phyloP scores from a whole-genome alignment of 1,140 invertebrate species.

The Lordiphosa clarofinis region DNA sequence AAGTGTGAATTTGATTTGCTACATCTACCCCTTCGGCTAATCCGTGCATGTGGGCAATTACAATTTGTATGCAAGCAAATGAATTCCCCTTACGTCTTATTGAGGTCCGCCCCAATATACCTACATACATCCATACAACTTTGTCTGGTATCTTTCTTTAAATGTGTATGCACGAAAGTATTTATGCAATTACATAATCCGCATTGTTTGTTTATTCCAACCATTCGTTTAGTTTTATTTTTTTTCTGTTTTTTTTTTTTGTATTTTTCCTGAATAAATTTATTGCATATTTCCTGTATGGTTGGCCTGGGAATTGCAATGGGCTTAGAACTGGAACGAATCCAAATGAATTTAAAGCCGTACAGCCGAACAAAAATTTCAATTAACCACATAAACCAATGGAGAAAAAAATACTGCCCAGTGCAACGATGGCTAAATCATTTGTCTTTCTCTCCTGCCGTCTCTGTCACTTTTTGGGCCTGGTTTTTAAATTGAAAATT shows the following conservation, averaged over 20 bases:
- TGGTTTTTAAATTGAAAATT: constrained; percentile 53
- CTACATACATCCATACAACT: not conserved
- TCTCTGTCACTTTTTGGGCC: constrained; percentile 3
- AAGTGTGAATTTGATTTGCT: too few species aligned
- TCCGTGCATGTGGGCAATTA: too few species aligned
- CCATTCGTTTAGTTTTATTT: constrained; percentile 4
- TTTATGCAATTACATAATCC: constrained; percentile 52
- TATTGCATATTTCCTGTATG: constrained; percentile 44
- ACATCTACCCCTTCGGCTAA: too few species aligned
- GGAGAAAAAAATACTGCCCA: constrained; percentile 25
- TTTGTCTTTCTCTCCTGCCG: constrained; percentile 20
- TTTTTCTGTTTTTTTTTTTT: constrained; percentile 1
- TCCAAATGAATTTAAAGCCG: constrained; percentile 47
- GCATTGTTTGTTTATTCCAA: constrained; percentile 23
- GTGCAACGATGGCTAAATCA: constrained; percentile 42
- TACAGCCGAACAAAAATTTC: constrained; percentile 42
- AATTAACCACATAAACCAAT: constrained; percentile 54
- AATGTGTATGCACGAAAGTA: constrained; percentile 21
- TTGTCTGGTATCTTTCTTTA: constrained; percentile 10
- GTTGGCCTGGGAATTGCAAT: constrained; percentile 30
- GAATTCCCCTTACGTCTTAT: too few species aligned
- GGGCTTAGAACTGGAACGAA: constrained; percentile 40
- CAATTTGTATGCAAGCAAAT: too few species aligned
- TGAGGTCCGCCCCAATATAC: too few species aligned
- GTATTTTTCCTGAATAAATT: constrained; percentile 8